A percentile compares a stretch with the other conserved stretches of the same genome.
phyloP scores from a whole-genome alignment of 37 sponge, comb jelly and placozoan species.

The Aplysina aerophoba region DNA sequence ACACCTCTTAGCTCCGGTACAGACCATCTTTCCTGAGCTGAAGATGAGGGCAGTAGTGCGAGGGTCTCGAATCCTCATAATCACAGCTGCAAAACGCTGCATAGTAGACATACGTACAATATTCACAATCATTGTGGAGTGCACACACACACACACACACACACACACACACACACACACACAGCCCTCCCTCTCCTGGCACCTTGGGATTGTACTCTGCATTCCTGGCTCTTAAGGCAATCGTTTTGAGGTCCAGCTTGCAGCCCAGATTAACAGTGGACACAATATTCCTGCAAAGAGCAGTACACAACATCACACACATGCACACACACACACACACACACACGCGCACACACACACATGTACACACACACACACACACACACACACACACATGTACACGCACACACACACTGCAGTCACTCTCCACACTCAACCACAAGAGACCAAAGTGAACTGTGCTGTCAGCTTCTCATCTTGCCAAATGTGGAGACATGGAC shows the following conservation, averaged over 20 bases:
- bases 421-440: no score
- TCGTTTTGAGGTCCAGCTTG: slow-evolving; percentile 92
- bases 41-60: slow-evolving; percentile 98
- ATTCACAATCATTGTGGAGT: no score
- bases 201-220: slow-evolving; percentile 99
- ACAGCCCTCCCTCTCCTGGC: neutral
- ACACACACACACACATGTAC: no score
- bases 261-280: slow-evolving; percentile 97
- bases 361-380: neutral
- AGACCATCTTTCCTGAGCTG: slow-evolving; percentile 99
- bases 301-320: neutral
- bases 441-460: neutral
- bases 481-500: no score
- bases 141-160: neutral
- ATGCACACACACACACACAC: neutral
- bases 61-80: slow-evolving; percentile 98
- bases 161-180: neutral
- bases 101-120: neutral
- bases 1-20: slow-evolving; percentile 98
- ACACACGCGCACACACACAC: neutral
- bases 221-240: slow-evolving; percentile 97
- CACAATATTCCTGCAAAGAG: slow-evolving; percentile 85
- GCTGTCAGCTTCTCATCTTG: neutral
- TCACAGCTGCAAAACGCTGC: slow-evolving; percentile 99
- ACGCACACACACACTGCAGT: neutral